A percentile compares a stretch with the other conserved stretches of the same genome.
Conservation (phyloP, 2,113 vertebrate genomes). For the Otus sunia region DNA sequence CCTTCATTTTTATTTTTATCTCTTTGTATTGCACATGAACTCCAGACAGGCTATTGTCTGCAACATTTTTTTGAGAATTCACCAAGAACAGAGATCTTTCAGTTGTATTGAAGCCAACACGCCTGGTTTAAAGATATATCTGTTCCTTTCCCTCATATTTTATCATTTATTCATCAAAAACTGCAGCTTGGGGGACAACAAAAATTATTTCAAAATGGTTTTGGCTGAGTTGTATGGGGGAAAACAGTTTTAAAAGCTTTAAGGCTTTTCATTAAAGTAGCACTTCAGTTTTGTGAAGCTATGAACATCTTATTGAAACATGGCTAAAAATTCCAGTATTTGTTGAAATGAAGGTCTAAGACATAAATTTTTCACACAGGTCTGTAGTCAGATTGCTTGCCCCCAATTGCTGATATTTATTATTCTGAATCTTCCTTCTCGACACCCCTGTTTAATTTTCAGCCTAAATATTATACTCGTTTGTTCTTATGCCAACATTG, state of each 20-base stretch:
- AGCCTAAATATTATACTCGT: neutral
- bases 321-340: neutral
- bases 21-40: neutral
- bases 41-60: neutral
- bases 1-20: neutral
- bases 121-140: neutral
- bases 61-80: neutral
- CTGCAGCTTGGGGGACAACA: neutral
- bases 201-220: neutral
- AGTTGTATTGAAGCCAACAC: neutral
- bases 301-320: neutral
- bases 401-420: neutral
- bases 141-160: neutral
- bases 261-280: neutral
- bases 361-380: neutral
- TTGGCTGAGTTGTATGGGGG: neutral
- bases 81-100: neutral
- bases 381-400: neutral
- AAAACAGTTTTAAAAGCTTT: neutral
- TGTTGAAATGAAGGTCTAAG: neutral
- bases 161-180: constrained; percentile 20
- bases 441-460: neutral
- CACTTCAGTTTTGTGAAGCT: neutral
- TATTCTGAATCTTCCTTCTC: neutral
- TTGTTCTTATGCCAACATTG: neutral